Base-by-base conservation (phyloP, 2,113 vertebrate species). In the Hydropotes inermis region DNA sequence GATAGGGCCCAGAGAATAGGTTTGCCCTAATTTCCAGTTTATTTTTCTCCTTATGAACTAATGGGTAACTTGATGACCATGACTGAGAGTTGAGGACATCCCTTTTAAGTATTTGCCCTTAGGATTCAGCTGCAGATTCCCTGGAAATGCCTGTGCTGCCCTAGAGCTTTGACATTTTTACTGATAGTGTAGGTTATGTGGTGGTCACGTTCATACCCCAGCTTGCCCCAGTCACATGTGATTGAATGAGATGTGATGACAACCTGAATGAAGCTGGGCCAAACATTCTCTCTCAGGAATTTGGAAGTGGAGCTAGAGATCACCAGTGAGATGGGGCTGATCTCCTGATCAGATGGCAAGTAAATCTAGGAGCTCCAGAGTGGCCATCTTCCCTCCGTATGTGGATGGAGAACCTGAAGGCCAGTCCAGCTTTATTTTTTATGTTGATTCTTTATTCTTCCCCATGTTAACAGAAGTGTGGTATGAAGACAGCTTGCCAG, bases 1-100 rank as follows among this genome's bases (percentile, higher is more conserved):
- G 90, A 58, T 21, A 64, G 30, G 58, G 57, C 23, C 57, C 55
- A 88, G 54, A 83, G 67, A 88, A 47, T 5, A 91, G 45, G 45
- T 33, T 33, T 86, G 52, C 21, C 15, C 43, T 97, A 28, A 57
- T 92, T 92, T 90, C 74, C 25, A 58, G 45, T 70, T 67, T 60
- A 2, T 92, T 95, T 64, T 90, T 97, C 81, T 89, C 86, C 15
- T 86, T 94, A 54, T 19, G 47, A 89, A 64, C 39, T 96, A 57
- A 3, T 23, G 14, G 61, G 52, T 94, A 79, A 81, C 19, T 74
- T 64, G 91, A 78, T 87, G 74, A 70, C 87, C 52, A 58, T 8
- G 28, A 57, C 19, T 83, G 47, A 2, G 25, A 28, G 81, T 36
- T 94, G 36, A 82, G 9, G 36, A 52, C 2, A 3, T 33, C 70